A percentile compares a stretch with the other conserved stretches of the same genome.
These are phyloP conservation scores for Odiellus spinosus DNA, from an alignment of 2,888 invertebrate species.

Conservation along the genomic window DNA sequence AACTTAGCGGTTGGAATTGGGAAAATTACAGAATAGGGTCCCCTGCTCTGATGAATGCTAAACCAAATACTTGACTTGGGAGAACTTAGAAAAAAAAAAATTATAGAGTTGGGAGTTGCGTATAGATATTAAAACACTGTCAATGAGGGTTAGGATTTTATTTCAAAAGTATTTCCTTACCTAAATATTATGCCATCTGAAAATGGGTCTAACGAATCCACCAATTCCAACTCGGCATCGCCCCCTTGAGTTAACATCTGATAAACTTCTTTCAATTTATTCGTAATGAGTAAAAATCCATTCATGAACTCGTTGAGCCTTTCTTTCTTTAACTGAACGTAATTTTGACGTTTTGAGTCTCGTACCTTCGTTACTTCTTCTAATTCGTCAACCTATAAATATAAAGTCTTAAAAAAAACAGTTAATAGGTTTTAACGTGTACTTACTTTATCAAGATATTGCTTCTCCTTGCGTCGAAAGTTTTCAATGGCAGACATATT, in stretches of 20 bases:
- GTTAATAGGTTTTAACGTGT: not conserved
- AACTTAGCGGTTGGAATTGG: too few relatives aligned
- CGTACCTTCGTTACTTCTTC: constrained; percentile 60
- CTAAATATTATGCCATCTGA: constrained; percentile 85
- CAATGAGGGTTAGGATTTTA: too few relatives aligned
- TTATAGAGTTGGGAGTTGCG: too few relatives aligned
- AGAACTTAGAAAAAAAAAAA: too few relatives aligned
- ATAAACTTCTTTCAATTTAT: constrained; percentile 90
- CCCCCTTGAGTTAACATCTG: constrained; percentile 96
- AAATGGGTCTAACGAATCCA: constrained; percentile 90
- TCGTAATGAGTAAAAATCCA: constrained; percentile 74
- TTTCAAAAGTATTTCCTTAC: constrained; percentile 38
- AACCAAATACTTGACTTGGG: too few relatives aligned
- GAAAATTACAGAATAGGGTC: too few relatives aligned
- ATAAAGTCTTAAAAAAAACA: too few relatives aligned
- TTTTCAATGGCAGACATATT: too few relatives aligned
- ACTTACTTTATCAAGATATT: not conserved
- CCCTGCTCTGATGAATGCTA: too few relatives aligned
- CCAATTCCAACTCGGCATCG: constrained; percentile 87
- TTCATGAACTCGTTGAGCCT: constrained; percentile 61
- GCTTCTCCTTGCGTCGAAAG: too few relatives aligned
- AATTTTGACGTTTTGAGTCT: constrained; percentile 51
- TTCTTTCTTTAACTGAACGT: constrained; percentile 44
- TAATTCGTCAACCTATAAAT: constrained; percentile 44
- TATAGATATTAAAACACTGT: too few relatives aligned